These are phyloP conservation scores for Grantiella picta DNA, from an alignment of 2,113 vertebrate species.

Conservation along the genomic window DNA sequence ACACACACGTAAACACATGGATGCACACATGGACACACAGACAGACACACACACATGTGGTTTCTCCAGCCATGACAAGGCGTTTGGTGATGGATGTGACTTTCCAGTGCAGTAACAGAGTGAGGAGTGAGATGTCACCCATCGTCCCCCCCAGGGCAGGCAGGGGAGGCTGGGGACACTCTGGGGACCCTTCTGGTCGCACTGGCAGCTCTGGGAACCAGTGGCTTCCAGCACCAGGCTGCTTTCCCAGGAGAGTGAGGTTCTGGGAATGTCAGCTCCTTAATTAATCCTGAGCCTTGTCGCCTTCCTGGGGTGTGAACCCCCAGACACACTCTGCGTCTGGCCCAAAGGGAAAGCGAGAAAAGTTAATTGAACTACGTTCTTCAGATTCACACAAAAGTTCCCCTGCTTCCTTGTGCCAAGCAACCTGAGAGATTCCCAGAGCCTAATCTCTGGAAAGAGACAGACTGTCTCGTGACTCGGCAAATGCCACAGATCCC, in stretches of 20 bases:
- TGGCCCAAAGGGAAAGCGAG: conserved; percentile 6
- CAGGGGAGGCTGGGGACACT: neutral
- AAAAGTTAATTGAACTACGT: conserved; percentile 44
- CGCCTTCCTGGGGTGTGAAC: neutral
- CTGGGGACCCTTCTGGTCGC: neutral
- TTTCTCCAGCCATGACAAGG: neutral
- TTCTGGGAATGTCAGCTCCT: neutral
- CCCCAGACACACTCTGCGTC: neutral
- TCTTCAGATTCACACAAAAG: neutral
- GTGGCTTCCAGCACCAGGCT: rapidly evolving
- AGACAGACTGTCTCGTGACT: conserved; percentile 40
- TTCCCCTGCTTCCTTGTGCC: neutral
- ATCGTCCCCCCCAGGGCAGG: rapidly evolving
- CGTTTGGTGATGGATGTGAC: neutral
- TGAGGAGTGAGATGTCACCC: rapidly evolving
- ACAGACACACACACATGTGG: rapidly evolving
- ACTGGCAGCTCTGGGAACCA: neutral
- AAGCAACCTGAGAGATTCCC: neutral
- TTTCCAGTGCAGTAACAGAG: neutral
- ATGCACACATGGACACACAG: too few species aligned
- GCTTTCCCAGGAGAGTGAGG: neutral
- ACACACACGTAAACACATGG: too few species aligned
- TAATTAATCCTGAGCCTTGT: conserved; percentile 32
- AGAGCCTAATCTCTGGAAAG: conserved; percentile 14
- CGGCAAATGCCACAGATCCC: neutral